These are phyloP conservation scores for Mesorhabditis sp. DNA, from an alignment of 2,888 invertebrate species.

Conservation along the genomic window DNA sequence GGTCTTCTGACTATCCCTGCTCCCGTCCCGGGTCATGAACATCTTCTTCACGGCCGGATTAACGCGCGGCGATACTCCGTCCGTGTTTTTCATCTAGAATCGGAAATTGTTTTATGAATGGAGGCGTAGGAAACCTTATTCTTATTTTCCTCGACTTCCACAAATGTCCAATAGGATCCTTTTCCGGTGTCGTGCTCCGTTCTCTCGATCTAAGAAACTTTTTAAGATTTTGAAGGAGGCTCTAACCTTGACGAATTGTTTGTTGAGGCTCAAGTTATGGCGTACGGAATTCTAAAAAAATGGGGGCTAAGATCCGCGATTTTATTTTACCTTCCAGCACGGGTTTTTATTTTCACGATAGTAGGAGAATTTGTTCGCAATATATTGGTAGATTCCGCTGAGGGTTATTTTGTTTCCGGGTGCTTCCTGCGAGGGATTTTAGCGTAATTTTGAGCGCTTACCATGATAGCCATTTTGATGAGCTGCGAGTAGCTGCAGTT, in stretches of 20 bases:
- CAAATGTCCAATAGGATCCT: conserved; percentile 35
- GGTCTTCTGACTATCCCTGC: conserved; percentile 5
- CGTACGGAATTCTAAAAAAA: conserved; percentile 37
- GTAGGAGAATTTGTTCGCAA: conserved; percentile 27
- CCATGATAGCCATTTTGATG: conserved; percentile 32
- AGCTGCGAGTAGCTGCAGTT: conserved; percentile 33
- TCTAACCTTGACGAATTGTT: conserved; percentile 19
- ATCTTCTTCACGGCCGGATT: conserved; percentile 29
- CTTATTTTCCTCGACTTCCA: conserved; percentile 26
- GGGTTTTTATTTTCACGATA: conserved; percentile 29
- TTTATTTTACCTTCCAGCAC: conserved; percentile 29
- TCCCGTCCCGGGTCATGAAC: conserved; percentile 17
- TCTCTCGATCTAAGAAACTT: not conserved
- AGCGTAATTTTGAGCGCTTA: conserved; percentile 15
- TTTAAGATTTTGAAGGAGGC: not conserved
- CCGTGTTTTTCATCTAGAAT: not conserved
- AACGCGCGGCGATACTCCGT: conserved; percentile 25
- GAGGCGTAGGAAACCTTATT: conserved; percentile 10
- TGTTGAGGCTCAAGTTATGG: conserved; percentile 40
- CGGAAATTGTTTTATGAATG: not conserved
- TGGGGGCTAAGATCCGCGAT: not conserved
- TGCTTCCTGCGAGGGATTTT: not conserved
- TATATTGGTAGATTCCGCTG: conserved; percentile 31
- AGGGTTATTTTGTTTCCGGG: conserved; percentile 19
- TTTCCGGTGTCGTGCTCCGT: not conserved